Evolutionary conservation across 2,888 invertebrate species (phyloP).

Genomic region (Salpingus planirostris): DNA sequence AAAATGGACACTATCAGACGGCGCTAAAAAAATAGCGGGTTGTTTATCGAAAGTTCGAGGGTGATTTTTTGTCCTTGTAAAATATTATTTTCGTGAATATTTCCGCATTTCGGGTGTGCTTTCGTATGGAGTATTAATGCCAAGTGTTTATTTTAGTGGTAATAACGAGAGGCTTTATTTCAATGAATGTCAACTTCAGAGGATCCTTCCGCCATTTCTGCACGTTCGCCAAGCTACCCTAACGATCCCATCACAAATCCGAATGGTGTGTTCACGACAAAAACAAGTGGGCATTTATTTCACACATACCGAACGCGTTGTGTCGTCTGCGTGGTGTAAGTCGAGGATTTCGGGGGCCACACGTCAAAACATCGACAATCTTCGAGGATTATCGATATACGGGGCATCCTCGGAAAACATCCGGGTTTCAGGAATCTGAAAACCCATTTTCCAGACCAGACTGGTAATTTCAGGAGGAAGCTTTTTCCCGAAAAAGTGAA

Average conservation of each 20-base stretch:
- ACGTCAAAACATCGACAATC: no score
- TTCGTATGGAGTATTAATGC: constrained; percentile 22
- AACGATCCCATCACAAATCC: constrained; percentile 31
- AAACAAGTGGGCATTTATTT: constrained; percentile 31
- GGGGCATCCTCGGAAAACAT: no score
- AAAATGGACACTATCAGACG: no score
- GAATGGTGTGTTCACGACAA: constrained; percentile 35
- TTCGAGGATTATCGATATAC: no score
- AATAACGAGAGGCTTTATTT: constrained; percentile 39
- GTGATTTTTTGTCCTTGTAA: no score
- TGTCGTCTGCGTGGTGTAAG: constrained; percentile 11
- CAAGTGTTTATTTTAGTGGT: constrained; percentile 34
- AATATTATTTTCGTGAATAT: constrained; percentile 11
- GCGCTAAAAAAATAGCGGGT: no score
- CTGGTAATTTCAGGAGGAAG: no score
- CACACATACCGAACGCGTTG: no score
- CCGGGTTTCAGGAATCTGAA: no score
- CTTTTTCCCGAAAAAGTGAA: no score
- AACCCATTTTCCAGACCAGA: no score
- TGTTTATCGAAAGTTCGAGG: no score
- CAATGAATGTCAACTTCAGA: constrained; percentile 41
- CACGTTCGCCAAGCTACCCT: constrained; percentile 23
- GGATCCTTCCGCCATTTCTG: constrained; percentile 29
- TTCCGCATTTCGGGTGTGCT: constrained; percentile 4
- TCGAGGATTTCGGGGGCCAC: constrained; percentile 8